These are phyloP conservation scores for Phrynocephalus versicolor DNA, from an alignment of 2,113 vertebrate genomes.

Conservation along the genomic window DNA sequence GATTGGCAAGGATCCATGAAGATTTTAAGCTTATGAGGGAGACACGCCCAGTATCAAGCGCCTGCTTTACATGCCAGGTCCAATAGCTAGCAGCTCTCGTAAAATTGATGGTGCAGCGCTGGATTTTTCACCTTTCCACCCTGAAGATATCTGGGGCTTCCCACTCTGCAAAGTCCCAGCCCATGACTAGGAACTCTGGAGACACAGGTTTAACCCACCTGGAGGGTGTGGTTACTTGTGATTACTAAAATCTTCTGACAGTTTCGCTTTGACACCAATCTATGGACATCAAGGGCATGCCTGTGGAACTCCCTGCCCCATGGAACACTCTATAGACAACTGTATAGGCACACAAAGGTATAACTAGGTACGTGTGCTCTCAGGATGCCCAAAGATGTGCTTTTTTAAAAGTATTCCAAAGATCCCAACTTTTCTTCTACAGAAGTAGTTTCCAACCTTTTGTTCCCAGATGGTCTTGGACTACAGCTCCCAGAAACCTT, in stretches of 20 bases:
- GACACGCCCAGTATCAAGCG: not conserved
- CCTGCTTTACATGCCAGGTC: not conserved
- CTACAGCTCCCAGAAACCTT: too few species aligned
- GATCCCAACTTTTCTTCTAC: not conserved
- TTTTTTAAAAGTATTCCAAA: not conserved
- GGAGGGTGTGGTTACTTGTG: not conserved
- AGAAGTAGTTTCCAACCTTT: too few species aligned
- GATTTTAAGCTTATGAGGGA: not conserved
- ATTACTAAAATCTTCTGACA: not conserved
- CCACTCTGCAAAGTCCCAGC: too few species aligned
- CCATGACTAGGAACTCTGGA: too few species aligned
- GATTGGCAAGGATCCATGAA: too few species aligned
- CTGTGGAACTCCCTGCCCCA: not conserved
- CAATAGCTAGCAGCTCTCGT: not conserved
- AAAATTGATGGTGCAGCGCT: too few species aligned
- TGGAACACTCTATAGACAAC: not conserved
- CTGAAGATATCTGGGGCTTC: too few species aligned
- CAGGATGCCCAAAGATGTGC: not conserved
- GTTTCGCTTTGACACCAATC: not conserved
- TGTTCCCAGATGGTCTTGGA: too few species aligned
- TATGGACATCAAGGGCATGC: not conserved
- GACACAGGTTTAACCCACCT: too few species aligned
- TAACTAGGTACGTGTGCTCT: too few species aligned
- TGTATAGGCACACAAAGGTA: not conserved
- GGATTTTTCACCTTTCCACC: too few species aligned